phyloP scores from a whole-genome alignment of 1,140 invertebrate species.

The Ptiloglossa arizonensis region DNA sequence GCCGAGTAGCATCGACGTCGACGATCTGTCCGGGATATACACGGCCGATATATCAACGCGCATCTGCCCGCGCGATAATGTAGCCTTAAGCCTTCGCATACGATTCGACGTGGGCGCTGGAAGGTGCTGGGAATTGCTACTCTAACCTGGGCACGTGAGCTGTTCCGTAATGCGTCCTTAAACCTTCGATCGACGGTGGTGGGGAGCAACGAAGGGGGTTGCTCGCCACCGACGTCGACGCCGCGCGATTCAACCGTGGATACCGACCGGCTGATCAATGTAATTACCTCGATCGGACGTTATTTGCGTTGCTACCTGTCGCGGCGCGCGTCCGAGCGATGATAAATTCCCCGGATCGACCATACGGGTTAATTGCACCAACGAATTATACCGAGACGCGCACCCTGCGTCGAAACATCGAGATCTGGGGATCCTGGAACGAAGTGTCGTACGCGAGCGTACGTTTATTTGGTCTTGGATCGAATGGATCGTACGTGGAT shows the following conservation, averaged over 20 bases:
- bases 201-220: too few species aligned
- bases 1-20: slow-evolving; percentile 45
- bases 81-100: slow-evolving; percentile 33
- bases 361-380: slow-evolving; percentile 26
- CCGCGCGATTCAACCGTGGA: background rate
- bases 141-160: background rate
- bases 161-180: slow-evolving; percentile 17
- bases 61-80: slow-evolving; percentile 30
- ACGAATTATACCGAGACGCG: slow-evolving; percentile 1
- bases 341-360: slow-evolving; percentile 28
- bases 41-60: slow-evolving; percentile 38
- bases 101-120: slow-evolving; percentile 4
- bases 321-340: background rate
- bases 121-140: background rate
- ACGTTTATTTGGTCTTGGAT: too few species aligned
- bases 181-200: slow-evolving; percentile 5
- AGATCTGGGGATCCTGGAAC: too few species aligned
- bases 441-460: too few species aligned
- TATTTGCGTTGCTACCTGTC: slow-evolving; percentile 31
- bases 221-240: too few species aligned
- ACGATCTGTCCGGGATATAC: slow-evolving; percentile 35
- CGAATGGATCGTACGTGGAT: too few species aligned
- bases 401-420: too few species aligned
- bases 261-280: background rate
- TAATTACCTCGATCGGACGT: slow-evolving; percentile 12